Percentiles rank a stretch among this genome's conserved stretches.
phyloP scores from a whole-genome alignment of 1,140 invertebrate genomes.

The Aethina tumida region DNA sequence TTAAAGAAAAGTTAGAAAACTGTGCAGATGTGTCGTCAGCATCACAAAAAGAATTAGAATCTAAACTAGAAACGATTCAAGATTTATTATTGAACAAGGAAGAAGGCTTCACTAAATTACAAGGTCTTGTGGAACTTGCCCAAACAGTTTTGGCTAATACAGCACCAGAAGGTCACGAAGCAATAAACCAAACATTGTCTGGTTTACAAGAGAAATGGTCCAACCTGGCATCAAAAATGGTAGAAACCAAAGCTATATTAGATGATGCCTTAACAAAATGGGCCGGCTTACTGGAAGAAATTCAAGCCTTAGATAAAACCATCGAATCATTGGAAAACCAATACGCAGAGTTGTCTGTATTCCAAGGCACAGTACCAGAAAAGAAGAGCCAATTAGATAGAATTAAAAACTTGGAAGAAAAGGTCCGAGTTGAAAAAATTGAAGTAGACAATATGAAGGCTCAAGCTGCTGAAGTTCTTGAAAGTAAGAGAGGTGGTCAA shows the following conservation, averaged over 20 bases:
- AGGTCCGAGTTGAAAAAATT: conserved; percentile 80
- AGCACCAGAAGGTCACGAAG: conserved; percentile 73
- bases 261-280: conserved; percentile 85
- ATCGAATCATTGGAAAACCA: conserved; percentile 65
- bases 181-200: conserved; percentile 73
- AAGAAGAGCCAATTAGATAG: conserved; percentile 77
- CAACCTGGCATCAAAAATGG: conserved; percentile 72
- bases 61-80: conserved; percentile 73
- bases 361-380: conserved; percentile 71
- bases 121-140: conserved; percentile 76
- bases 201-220: conserved; percentile 87
- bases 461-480: conserved; percentile 80
- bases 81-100: conserved; percentile 82
- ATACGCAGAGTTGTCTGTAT: conserved; percentile 61
- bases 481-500: conserved; percentile 71
- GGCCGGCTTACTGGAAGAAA: conserved; percentile 79
- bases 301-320: conserved; percentile 74
- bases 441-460: conserved; percentile 82
- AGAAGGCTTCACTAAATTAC: conserved; percentile 79
- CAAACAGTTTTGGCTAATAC: conserved; percentile 91
- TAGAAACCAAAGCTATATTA: conserved; percentile 78
- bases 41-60: conserved; percentile 76
- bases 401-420: conserved; percentile 79
- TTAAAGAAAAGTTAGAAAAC: conserved; percentile 73
- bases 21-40: conserved; percentile 72